These are phyloP conservation scores for Teinopalpus imperialis DNA, from an alignment of 2,888 invertebrate species.

Conservation along the genomic window DNA sequence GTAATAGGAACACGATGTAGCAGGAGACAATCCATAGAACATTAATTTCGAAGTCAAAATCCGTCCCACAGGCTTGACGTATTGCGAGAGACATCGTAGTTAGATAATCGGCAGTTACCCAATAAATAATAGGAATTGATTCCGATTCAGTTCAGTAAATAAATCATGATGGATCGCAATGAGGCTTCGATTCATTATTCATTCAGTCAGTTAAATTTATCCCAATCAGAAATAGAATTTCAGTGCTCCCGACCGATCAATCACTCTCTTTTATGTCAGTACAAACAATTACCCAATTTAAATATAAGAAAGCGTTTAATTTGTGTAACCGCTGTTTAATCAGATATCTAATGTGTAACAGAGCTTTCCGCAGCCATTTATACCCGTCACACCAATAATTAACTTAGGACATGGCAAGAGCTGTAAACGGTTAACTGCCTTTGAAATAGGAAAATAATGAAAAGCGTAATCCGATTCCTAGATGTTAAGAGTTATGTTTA, in stretches of 20 bases:
- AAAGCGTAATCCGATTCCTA: conserved; percentile 52
- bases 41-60: neutral
- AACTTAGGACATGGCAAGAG: conserved; percentile 55
- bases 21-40: neutral
- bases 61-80: neutral
- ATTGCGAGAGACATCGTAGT: conserved; percentile 5
- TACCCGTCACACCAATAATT: conserved; percentile 71
- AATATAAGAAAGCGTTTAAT: conserved; percentile 76
- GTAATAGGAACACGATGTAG: neutral
- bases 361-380: conserved; percentile 67
- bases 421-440: conserved; percentile 63
- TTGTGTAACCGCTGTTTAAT: conserved; percentile 68
- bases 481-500: conserved; percentile 59
- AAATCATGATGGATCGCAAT: conserved; percentile 27
- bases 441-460: conserved; percentile 66
- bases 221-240: conserved; percentile 25
- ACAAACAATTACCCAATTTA: conserved; percentile 70
- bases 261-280: conserved; percentile 27
- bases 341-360: conserved; percentile 60
- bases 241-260: conserved; percentile 20
- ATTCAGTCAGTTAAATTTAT: conserved; percentile 20
- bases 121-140: conserved; percentile 21
- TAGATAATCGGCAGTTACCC: conserved; percentile 20
- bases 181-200: conserved; percentile 23
- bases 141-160: conserved; percentile 18